phyloP scores from a whole-genome alignment of 2,113 vertebrate genomes.

The Sander lucioperca region DNA sequence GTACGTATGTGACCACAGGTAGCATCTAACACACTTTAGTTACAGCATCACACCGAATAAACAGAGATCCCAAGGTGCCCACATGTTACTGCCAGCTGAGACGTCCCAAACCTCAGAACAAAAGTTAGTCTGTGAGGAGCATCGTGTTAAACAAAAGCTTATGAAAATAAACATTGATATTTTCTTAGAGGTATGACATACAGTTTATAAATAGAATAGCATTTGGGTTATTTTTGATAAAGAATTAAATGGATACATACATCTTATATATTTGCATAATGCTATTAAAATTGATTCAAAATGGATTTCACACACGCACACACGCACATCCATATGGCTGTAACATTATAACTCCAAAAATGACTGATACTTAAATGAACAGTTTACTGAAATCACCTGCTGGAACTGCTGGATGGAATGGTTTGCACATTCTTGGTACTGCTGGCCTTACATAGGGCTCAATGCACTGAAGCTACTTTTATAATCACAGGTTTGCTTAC shows the following conservation, averaged over 20 bases:
- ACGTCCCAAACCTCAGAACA: constrained; percentile 60
- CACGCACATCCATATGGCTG: constrained; percentile 45
- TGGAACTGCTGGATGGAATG: constrained; percentile 49
- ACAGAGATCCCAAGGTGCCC: constrained; percentile 56
- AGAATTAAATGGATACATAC: constrained; percentile 77
- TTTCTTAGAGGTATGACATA: constrained; percentile 78
- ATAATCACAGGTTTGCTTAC: constrained; percentile 50
- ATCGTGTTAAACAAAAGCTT: constrained; percentile 70
- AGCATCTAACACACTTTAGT: constrained; percentile 64
- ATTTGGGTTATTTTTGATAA: constrained; percentile 75
- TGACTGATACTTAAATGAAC: constrained; percentile 34
- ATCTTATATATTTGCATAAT: constrained; percentile 80
- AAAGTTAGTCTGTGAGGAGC: constrained; percentile 53
- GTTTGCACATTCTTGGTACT: constrained; percentile 20
- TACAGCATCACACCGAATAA: constrained; percentile 65
- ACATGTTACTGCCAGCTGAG: constrained; percentile 49
- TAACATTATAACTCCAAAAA: constrained; percentile 55
- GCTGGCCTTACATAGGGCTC: constrained; percentile 30
- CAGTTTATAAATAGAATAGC: constrained; percentile 81
- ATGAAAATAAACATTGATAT: constrained; percentile 80
- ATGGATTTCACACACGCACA: constrained; percentile 45
- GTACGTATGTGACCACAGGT: constrained; percentile 56
- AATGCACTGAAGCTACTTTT: constrained; percentile 24
- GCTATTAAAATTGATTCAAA: constrained; percentile 64
- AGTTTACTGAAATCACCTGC: constrained; percentile 20